Evolutionary conservation across 2,888 invertebrate genomes (phyloP).

Genomic region (Anoncus sp.): DNA sequence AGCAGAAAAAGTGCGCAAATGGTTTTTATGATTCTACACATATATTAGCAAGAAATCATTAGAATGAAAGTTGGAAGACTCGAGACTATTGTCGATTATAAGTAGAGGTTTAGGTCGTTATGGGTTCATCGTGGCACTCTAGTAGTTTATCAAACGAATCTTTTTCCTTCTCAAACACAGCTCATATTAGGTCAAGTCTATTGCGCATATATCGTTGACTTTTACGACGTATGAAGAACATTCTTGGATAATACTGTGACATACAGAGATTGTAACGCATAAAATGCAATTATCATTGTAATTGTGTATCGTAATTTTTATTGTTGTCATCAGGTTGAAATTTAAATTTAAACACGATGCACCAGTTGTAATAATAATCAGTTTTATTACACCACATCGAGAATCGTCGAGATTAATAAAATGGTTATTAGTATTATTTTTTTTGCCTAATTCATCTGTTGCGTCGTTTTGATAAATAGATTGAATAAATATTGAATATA

Average conservation of each 20-base stretch:
- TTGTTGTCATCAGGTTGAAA: neutral
- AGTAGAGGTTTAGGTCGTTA: slow-evolving; percentile 51
- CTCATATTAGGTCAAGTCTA: slow-evolving; percentile 48
- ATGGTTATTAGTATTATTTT: neutral
- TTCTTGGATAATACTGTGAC: slow-evolving; percentile 7
- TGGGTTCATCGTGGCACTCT: slow-evolving; percentile 21
- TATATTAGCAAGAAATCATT: neutral
- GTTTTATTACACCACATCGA: neutral
- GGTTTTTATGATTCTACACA: neutral
- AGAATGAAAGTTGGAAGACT: slow-evolving; percentile 13
- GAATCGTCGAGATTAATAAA: neutral
- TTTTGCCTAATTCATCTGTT: neutral
- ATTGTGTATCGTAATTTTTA: neutral
- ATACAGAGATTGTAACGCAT: neutral
- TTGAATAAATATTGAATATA: neutral
- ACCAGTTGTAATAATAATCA: neutral
- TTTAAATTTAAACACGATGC: slow-evolving; percentile 2
- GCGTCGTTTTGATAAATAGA: neutral
- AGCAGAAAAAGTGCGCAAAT: no score
- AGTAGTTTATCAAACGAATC: slow-evolving; percentile 36
- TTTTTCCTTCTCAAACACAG: slow-evolving; percentile 20
- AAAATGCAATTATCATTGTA: neutral
- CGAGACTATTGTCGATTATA: slow-evolving; percentile 49
- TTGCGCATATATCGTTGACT: slow-evolving; percentile 16
- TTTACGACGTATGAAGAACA: slow-evolving; percentile 18